Evolutionary conservation across 2,888 invertebrate species (phyloP), one percentile per base, ranked within the genome.

Genomic region (Drosophila bunnanda): DNA sequence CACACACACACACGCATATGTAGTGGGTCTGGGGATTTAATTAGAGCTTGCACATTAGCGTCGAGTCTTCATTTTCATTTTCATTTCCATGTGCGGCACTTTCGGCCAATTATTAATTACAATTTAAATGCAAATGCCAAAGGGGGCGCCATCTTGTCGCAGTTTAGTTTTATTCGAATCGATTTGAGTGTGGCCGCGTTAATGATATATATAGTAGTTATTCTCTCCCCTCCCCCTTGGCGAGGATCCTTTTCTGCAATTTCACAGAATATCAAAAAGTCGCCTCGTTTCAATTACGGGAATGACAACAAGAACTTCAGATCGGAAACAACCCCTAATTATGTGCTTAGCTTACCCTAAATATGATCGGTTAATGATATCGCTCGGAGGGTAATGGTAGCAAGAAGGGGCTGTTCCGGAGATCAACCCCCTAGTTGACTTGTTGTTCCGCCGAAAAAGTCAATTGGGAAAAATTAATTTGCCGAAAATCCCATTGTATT

Each of bases 381-480:
- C 30, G 9, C 20, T 39, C n/a, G 17, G 25, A 48, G 44, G 56
- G 36, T 25, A 50, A 20, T 34, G 20, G 15, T 12, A 32, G 59
- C 30, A 46, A 43, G 36, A 4, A 60, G 15, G 39, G 61, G 70
- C 53, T 48, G 69, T 39, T 48, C 30, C 30, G 17, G 38, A 15
- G 44, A 79, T 65, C 81, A 76, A 84, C 76, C 80, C 75, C 41
- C 68, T 58, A 58, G 57, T 77, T 82, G 82, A 69, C 79, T 78
- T 80, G 78, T 69, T 77, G 69, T 74, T 67, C 56, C 61, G 61
- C 62, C 44, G 73, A 80, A 87, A 59, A 87, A 59, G 88, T 89
- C 89, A 89, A 89, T 89, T 89, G 88, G 82, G 84, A 87, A 82
- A 88, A 85, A 83, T 85, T 88, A 89, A 89, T 87, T 88, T 87